phyloP scores from a whole-genome alignment of 2,888 invertebrate genomes.

The Hirudinaria manillensis region DNA sequence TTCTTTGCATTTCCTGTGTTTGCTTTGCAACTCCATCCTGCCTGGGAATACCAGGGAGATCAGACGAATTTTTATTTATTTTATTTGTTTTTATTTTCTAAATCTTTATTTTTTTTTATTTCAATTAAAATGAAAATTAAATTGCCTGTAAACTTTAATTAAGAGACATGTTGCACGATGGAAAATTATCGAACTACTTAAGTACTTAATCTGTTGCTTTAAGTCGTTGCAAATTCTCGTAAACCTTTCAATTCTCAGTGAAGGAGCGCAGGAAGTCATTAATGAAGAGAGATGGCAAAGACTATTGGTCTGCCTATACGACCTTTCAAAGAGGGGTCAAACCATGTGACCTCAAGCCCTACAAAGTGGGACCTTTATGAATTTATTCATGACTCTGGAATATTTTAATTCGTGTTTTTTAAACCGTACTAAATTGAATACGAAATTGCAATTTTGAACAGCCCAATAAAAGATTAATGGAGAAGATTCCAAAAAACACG shows the following conservation, averaged over 20 bases:
- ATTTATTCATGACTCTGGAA: not conserved
- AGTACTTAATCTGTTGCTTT: too few relatives aligned
- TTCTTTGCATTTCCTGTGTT: not conserved
- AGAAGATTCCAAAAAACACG: constrained; percentile 89
- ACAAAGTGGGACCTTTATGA: not conserved
- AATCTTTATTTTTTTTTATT: not conserved
- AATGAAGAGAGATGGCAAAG: constrained; percentile 28
- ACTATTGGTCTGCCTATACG: constrained; percentile 28
- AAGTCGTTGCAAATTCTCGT: too few relatives aligned
- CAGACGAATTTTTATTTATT: not conserved
- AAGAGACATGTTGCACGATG: too few relatives aligned
- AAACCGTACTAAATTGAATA: not conserved
- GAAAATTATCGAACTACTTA: too few relatives aligned
- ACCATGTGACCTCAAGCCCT: constrained; percentile 24
- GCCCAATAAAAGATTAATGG: constrained; percentile 46
- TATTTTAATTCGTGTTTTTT: not conserved
- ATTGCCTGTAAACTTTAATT: too few relatives aligned
- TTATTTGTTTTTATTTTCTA: not conserved
- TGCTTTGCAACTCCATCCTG: not conserved
- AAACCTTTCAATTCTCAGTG: too few relatives aligned
- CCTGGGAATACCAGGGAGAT: not conserved
- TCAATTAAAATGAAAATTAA: too few relatives aligned
- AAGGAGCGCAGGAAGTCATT: constrained; percentile 21
- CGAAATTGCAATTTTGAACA: constrained; percentile 24
- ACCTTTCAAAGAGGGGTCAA: constrained; percentile 25